Percentiles rank a stretch among this genome's conserved stretches.
Conservation (phyloP, 2,113 vertebrate species). For the Clarias batrachus region DNA sequence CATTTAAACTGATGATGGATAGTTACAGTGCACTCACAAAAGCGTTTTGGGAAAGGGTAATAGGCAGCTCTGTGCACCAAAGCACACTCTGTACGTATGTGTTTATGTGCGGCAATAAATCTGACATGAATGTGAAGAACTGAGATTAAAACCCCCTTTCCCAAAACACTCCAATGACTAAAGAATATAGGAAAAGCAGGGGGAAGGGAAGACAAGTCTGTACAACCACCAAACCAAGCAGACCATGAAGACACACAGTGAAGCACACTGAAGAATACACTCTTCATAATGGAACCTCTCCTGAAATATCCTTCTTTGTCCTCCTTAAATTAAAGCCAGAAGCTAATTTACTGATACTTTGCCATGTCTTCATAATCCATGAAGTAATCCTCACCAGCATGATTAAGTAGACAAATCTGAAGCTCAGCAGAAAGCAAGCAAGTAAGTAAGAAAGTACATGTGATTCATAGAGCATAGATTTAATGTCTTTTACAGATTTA, state of each 20-base stretch:
- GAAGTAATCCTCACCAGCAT: conserved; percentile 69
- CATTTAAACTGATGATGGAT: background rate
- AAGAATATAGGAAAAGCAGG: conserved; percentile 29
- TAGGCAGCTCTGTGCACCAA: background rate
- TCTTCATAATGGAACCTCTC: conserved; percentile 46
- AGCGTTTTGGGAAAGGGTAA: background rate
- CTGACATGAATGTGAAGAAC: conserved; percentile 26
- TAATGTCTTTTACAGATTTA: background rate
- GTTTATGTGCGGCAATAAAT: background rate
- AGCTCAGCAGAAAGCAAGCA: conserved; percentile 56
- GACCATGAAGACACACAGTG: conserved; percentile 26
- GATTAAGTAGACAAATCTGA: conserved; percentile 73
- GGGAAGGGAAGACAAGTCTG: conserved; percentile 17
- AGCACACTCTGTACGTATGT: background rate
- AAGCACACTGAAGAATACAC: conserved; percentile 36
- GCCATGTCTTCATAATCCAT: conserved; percentile 73
- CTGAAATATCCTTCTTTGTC: conserved; percentile 59
- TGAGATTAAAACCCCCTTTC: background rate
- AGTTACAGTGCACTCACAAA: background rate
- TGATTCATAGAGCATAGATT: background rate
- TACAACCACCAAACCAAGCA: background rate
- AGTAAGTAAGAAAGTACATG: background rate
- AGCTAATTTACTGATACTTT: conserved; percentile 75
- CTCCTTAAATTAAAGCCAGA: conserved; percentile 72
- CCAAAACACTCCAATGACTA: conserved; percentile 20